Evolutionary conservation across 2,888 invertebrate genomes (phyloP).

Genomic region (Conchocele bisecta): DNA sequence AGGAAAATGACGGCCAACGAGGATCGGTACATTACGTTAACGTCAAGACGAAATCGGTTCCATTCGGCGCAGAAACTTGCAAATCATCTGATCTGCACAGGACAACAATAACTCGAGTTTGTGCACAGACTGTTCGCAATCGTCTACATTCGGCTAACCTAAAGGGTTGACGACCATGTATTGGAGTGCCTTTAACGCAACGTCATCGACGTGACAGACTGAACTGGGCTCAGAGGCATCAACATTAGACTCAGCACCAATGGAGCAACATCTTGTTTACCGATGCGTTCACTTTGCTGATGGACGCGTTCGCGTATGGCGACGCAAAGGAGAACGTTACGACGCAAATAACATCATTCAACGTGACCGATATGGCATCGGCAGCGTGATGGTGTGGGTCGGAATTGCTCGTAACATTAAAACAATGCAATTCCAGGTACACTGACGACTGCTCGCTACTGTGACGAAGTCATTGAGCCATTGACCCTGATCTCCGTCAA

Average conservation of each 20-base stretch:
- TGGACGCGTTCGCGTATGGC: background rate
- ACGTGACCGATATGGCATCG: background rate
- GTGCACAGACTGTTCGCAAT: background rate
- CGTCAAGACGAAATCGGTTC: too few species aligned
- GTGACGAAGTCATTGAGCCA: background rate
- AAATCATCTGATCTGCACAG: too few species aligned
- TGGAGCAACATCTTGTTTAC: background rate
- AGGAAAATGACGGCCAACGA: too few species aligned
- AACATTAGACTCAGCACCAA: background rate
- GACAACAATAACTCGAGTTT: too few species aligned
- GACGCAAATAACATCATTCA: background rate
- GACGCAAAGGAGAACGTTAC: background rate
- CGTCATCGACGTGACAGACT: background rate
- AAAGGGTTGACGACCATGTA: background rate
- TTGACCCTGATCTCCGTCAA: background rate
- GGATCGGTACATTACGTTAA: too few species aligned
- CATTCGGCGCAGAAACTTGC: too few species aligned
- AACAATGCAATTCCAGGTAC: background rate
- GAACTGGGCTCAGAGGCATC: background rate
- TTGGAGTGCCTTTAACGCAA: background rate
- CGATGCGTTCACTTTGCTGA: background rate
- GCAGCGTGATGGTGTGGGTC: too few species aligned
- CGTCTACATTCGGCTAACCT: background rate
- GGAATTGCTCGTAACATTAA: background rate
- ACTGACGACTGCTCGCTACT: background rate